Percentiles rank a stretch among this genome's conserved stretches.
Evolutionary conservation across 2,888 invertebrate genomes (phyloP).

Genomic region (Zeuzera pyrina): DNA sequence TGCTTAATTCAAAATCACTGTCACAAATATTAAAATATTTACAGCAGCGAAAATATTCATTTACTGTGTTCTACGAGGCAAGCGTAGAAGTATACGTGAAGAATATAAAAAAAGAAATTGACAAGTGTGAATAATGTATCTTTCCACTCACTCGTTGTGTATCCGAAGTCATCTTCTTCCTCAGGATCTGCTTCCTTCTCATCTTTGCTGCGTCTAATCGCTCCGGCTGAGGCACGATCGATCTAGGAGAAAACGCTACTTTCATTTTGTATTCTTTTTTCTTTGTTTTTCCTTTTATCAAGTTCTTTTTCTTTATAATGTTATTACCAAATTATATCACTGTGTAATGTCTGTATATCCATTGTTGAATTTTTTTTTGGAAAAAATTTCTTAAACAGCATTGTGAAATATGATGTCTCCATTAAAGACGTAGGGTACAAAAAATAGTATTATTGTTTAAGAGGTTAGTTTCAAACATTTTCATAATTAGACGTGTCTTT

Average conservation of each 20-base stretch:
- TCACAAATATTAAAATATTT: conserved; percentile 5
- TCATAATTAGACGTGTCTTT: no score
- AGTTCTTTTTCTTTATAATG: no score
- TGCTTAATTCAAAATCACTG: no score
- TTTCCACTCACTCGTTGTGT: conserved; percentile 89
- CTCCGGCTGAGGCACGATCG: conserved; percentile 90
- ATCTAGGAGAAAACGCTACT: conserved; percentile 78
- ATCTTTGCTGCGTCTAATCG: conserved; percentile 82
- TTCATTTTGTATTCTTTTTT: no score
- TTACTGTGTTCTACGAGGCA: conserved; percentile 45
- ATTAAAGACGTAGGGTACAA: no score
- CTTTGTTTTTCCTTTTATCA: no score
- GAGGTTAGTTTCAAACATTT: no score
- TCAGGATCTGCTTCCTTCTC: conserved; percentile 88
- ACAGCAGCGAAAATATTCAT: conserved; percentile 34
- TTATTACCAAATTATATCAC: no score
- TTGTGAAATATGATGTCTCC: background rate
- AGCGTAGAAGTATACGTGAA: conserved; percentile 59
- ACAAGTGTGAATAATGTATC: conserved; percentile 62
- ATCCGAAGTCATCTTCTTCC: conserved; percentile 92
- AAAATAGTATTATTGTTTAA: no score
- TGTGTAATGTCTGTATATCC: no score
- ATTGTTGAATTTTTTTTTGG: background rate
- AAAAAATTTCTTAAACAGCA: background rate
- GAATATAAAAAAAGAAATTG: conserved; percentile 50